Percentiles rank a stretch among this genome's conserved stretches.
phyloP scores from a whole-genome alignment of 2,797 vertebrate species.

The Hippoglossus hippoglossus region DNA sequence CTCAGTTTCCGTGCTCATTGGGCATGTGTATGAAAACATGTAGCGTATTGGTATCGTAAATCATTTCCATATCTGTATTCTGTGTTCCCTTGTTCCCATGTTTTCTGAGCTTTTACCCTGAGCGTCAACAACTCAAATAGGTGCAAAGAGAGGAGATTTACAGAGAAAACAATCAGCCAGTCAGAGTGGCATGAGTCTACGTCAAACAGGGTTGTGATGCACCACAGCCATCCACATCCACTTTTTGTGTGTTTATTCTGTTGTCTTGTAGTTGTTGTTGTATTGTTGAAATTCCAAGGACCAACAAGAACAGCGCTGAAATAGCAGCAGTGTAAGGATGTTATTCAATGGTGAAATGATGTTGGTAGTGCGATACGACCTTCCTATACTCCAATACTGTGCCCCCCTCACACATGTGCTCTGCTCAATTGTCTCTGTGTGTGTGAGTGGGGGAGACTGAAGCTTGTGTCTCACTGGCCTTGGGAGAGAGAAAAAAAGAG shows the following conservation, averaged over 20 bases:
- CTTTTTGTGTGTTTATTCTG: slow-evolving; percentile 77
- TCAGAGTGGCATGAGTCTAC: slow-evolving; percentile 56
- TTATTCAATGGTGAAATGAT: slow-evolving; percentile 63
- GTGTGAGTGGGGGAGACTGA: slow-evolving; percentile 63
- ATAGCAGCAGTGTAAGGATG: slow-evolving; percentile 44
- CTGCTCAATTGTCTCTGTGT: slow-evolving; percentile 67
- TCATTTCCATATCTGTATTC: slow-evolving; percentile 65
- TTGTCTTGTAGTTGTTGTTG: slow-evolving; percentile 79
- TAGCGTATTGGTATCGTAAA: slow-evolving; percentile 70
- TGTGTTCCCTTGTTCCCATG: slow-evolving; percentile 58
- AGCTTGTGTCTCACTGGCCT: slow-evolving; percentile 68
- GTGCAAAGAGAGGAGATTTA: slow-evolving; percentile 53
- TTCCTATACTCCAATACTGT: slow-evolving; percentile 61
- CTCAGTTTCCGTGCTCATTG: slow-evolving; percentile 64
- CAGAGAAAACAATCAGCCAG: slow-evolving; percentile 70
- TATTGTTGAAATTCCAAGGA: slow-evolving; percentile 75
- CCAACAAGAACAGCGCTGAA: slow-evolving; percentile 56
- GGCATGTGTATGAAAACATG: slow-evolving; percentile 70
- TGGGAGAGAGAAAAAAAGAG: slow-evolving; percentile 63
- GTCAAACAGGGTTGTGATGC: slow-evolving; percentile 63
- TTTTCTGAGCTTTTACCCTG: slow-evolving; percentile 56
- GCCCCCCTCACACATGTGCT: slow-evolving; percentile 60
- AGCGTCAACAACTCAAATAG: slow-evolving; percentile 56
- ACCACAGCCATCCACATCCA: slow-evolving; percentile 55
- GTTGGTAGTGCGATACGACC: slow-evolving; percentile 69